These are phyloP conservation scores for Xanthia icteritia DNA, from an alignment of 2,888 invertebrate species.

Conservation along the genomic window DNA sequence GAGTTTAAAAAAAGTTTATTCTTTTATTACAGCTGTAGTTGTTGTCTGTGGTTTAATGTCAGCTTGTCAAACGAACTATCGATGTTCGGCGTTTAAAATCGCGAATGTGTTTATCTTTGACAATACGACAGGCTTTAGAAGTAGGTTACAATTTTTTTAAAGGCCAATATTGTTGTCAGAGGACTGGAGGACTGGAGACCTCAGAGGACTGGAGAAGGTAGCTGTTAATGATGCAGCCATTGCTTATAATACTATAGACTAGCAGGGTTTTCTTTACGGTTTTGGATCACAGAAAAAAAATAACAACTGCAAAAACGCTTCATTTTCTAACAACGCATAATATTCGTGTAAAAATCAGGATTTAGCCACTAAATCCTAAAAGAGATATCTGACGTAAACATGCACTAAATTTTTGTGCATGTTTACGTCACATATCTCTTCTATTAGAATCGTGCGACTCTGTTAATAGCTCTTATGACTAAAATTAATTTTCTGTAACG, in stretches of 20 bases:
- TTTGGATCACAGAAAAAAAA: not conserved
- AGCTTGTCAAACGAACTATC: conserved; percentile 24
- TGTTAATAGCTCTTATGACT: not conserved
- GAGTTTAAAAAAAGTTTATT: conserved; percentile 25
- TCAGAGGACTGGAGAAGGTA: not conserved
- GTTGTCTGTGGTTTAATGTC: conserved; percentile 50
- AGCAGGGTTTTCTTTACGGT: not conserved
- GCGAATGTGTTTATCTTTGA: conserved; percentile 23
- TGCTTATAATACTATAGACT: not conserved
- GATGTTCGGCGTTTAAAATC: conserved; percentile 22
- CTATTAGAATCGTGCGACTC: not conserved
- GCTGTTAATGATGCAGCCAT: not conserved
- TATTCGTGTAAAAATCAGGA: not conserved
- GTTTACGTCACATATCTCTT: not conserved
- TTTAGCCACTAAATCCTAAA: no score
- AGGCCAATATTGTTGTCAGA: no score
- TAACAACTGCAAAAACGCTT: not conserved
- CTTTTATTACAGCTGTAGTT: conserved; percentile 39
- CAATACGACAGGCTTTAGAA: not conserved
- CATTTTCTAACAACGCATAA: not conserved
- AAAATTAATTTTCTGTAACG: not conserved
- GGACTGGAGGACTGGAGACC: no score
- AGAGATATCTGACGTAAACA: no score
- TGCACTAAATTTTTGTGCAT: no score
- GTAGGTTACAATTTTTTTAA: no score